A percentile compares a stretch with the other conserved stretches of the same genome.
Evolutionary conservation across 2,797 vertebrate genomes (phyloP).

Genomic region (Babyrousa celebensis): DNA sequence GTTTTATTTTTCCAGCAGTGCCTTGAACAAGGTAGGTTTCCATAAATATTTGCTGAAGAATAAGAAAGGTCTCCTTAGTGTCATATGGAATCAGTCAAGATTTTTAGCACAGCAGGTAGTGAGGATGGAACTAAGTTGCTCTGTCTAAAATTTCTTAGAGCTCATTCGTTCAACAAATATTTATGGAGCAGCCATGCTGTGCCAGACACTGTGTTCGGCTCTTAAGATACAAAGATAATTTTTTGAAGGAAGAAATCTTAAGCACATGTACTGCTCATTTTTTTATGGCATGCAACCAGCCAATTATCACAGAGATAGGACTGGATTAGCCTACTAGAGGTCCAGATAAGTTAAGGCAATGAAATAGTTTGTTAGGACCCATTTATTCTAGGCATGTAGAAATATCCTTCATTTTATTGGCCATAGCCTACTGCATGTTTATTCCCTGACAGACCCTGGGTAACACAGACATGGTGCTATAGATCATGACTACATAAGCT

Average conservation of each 20-base stretch:
- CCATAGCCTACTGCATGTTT: neutral
- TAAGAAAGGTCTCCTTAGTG: neutral
- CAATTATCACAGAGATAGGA: neutral
- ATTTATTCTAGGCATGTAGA: neutral
- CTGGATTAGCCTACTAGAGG: neutral
- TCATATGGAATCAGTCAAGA: slow-evolving; percentile 55
- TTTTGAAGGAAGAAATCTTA: slow-evolving; percentile 64
- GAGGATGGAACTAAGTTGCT: slow-evolving; percentile 46
- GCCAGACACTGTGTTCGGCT: slow-evolving; percentile 27
- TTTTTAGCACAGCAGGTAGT: slow-evolving; percentile 54
- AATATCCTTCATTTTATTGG: neutral
- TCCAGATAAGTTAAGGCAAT: neutral
- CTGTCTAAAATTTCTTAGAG: slow-evolving; percentile 41
- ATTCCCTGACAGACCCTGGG: neutral
- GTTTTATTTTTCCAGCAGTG: neutral
- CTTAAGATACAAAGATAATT: slow-evolving; percentile 48
- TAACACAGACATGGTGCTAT: neutral
- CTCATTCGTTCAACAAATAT: slow-evolving; percentile 54
- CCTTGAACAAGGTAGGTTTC: neutral
- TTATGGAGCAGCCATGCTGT: neutral
- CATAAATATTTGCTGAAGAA: slow-evolving; percentile 45
- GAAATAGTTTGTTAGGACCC: neutral
- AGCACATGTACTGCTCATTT: neutral
- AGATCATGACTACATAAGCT: neutral
- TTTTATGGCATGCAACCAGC: neutral